Conservation (phyloP, 2,113 vertebrate species). For the Chloropsis hardwickii region DNA sequence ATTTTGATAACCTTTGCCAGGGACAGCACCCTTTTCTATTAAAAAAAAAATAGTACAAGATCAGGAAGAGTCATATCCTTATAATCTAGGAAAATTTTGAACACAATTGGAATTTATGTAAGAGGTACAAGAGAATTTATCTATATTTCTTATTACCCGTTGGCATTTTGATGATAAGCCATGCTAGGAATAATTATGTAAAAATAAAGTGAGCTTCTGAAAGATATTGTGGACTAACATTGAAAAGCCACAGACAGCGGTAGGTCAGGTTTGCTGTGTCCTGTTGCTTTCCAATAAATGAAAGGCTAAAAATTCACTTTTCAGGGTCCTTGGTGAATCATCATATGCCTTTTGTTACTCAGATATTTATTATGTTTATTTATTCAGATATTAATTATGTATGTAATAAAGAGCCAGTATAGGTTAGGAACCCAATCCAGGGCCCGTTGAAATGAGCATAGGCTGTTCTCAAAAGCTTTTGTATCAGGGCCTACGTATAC, state of each 20-base stretch:
- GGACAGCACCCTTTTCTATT: background rate
- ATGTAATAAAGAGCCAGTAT: slow-evolving; percentile 1
- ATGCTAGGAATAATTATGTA: background rate
- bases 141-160: background rate
- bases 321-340: background rate
- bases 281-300: background rate
- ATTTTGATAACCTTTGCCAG: background rate
- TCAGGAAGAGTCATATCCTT: slow-evolving; percentile 40
- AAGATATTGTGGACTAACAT: background rate
- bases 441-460: background rate
- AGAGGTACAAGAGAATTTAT: slow-evolving; percentile 45
- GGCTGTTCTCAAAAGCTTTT: slow-evolving; percentile 9
- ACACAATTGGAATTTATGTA: slow-evolving; percentile 67
- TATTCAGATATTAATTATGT: background rate
- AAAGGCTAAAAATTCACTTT: background rate
- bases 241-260: background rate
- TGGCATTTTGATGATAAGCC: background rate
- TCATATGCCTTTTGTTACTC: background rate
- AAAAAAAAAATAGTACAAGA: slow-evolving; percentile 19
- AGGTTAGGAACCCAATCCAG: background rate
- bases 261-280: background rate
- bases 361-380: no score
- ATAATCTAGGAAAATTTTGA: slow-evolving; percentile 72
- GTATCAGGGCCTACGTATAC: background rate
- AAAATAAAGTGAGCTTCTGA: background rate